phyloP scores from a whole-genome alignment of 2,113 vertebrate species.

The Hiodon tergisus region DNA sequence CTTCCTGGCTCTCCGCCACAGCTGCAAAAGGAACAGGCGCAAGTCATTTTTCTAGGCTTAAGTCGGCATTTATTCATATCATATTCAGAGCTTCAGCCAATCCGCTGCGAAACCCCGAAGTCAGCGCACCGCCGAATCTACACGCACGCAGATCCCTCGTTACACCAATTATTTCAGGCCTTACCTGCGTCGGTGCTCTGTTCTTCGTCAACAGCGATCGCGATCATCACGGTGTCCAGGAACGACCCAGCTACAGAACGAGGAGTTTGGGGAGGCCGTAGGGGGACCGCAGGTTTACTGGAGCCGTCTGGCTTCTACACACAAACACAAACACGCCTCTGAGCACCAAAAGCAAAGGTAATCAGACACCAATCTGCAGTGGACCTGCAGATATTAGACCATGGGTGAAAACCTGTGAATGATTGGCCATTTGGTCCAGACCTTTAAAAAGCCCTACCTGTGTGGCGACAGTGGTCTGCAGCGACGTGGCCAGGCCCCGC shows the following conservation, averaged over 20 bases:
- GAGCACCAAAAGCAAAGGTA: not conserved
- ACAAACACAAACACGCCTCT: not conserved
- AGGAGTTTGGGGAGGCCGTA: not conserved
- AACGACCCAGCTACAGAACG: conserved; percentile 47
- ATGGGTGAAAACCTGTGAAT: not conserved
- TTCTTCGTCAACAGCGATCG: conserved; percentile 44
- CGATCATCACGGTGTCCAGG: conserved; percentile 52
- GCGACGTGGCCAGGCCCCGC: conserved; percentile 40
- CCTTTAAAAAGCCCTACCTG: conserved; percentile 39
- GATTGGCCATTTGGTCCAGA: not conserved
- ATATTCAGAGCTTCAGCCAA: not conserved
- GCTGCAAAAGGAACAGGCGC: not conserved
- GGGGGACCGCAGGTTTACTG: conserved; percentile 11
- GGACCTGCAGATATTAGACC: no score
- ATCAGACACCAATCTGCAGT: no score
- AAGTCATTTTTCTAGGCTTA: not conserved
- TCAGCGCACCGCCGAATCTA: not conserved
- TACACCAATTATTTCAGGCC: no score
- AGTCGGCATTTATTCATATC: not conserved
- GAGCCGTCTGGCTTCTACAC: conserved; percentile 36
- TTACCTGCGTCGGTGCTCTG: conserved; percentile 41
- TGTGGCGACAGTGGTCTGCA: conserved; percentile 37
- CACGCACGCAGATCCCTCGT: not conserved
- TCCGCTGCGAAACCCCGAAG: no score
- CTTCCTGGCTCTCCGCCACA: not conserved